Base-by-base conservation (phyloP, 2,888 invertebrate species). In the Colostygia pectinataria region DNA sequence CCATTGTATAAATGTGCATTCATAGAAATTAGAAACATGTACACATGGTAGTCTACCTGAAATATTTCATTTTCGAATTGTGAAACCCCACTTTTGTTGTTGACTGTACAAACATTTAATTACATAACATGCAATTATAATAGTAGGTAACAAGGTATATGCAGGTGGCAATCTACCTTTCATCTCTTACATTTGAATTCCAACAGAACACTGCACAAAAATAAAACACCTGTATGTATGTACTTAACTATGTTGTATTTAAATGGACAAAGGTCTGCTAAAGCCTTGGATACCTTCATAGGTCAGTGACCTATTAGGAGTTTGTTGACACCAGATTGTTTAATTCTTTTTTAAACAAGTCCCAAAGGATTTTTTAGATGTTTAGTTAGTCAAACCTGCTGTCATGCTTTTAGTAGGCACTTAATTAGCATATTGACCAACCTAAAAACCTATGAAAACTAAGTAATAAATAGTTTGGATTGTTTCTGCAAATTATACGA, bases 221-320 rank as follows among this genome's bases (percentile, higher is more conserved):
- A 42, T 53, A 18, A 28, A 63, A 60, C 66, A 76, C 65, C 63
- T 77, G 74, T 49, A 57, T 61, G n/a, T n/a, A n/a, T n/a, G n/a
- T n/a, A n/a, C n/a, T n/a, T n/a, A 67, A 68, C 67, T 68, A 45
- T 66, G 65, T 61, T 54, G 59, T 63, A 51, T 57, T 25, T 6
- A 31, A 10, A 13, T 44, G 28, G 41, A 53, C 45, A 56, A 50
- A 45, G 49, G 40, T 27, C 14, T 32, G 44, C 43, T 42, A 57
- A n/a, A 63, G 66, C 66, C 68, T 70, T 65, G 54, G 55, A 58
- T 59, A 34, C 40, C 46, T 58, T 37, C 9, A 20, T 55, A 29
- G 67, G 70, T 68, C 53, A 73, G 63, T 62, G 61, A 52, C 61
- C 63, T 48, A 40, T 52, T 52, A 37, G 42, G 23, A 66, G 58